Evolutionary conservation across 2,888 invertebrate genomes (phyloP), one percentile per base, ranked within the genome.

Genomic region (Hartigia nigra): DNA sequence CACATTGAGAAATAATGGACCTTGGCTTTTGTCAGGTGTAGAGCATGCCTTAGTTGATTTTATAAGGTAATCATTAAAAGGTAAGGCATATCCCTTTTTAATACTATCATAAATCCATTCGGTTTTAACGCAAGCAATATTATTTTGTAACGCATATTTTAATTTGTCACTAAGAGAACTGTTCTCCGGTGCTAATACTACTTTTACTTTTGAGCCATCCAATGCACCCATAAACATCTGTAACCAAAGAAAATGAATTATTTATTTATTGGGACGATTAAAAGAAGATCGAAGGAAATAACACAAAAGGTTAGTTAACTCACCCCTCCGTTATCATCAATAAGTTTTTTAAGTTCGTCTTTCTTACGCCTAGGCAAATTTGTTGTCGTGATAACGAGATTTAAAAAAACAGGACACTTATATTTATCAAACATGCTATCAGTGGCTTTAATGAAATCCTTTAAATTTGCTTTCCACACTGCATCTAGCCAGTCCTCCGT

Each of bases 41-140:
- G 96, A 96, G 1, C 95, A 95, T 12, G 93, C 93, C 39, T 94
- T 93, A 0, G 93, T 93, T 0, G 93, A 84, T 74, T 85, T 92
- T 1, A 95, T 93, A 77, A 93, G 92, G 85, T 95, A 95, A 76
- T 93, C 90, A 4, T 93, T 93, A 31, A 94, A 91, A 0, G 95
- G 95, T 70, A 96, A 85, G 0, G 96, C 95, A 82, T 94, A 95
- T 0, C 97, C 97, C 36, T 93, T 93, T 36, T 93, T 92, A 0
- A 95, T 93, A n/a, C 96, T 97, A 39, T 97, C 96, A 78, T 93
- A 93, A 70, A 98, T 92, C 98, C 98, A 98, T 3, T 95, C 92
- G 0, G 95, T 94, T 23, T 93, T 92, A 0, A 98, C 95, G 86
- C 97, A 96, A 70, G 94, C 93, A n/a, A 95, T 92, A 70, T 92